Conservation (phyloP, 2,113 vertebrate genomes). For the Clarias macrocephalus region DNA sequence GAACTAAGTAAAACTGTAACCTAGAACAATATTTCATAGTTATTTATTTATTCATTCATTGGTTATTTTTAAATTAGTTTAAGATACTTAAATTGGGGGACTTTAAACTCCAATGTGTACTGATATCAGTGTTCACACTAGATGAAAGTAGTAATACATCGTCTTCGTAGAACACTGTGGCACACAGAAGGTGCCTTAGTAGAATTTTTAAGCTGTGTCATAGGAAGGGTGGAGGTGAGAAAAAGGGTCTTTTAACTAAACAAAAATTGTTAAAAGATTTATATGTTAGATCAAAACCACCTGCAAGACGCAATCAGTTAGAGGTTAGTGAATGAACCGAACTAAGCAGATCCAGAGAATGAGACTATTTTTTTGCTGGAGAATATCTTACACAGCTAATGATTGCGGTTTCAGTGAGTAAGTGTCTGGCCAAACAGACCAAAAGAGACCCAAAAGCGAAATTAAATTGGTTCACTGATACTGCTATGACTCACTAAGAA, state of each 20-base stretch:
- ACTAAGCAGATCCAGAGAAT: neutral
- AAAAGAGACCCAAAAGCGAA: slow-evolving; percentile 2
- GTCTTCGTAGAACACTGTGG: neutral
- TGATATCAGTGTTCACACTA: neutral
- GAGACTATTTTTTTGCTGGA: neutral
- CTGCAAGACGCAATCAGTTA: slow-evolving; percentile 17
- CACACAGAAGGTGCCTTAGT: neutral
- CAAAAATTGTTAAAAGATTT: neutral
- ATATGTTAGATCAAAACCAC: slow-evolving; percentile 1
- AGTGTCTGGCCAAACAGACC: slow-evolving; percentile 30
- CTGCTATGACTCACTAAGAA: slow-evolving; percentile 33
- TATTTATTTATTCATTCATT: neutral
- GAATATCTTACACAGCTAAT: neutral
- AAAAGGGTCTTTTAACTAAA: neutral
- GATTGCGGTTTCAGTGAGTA: slow-evolving; percentile 19
- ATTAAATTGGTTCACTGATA: slow-evolving; percentile 29
- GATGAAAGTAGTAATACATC: neutral
- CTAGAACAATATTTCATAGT: neutral
- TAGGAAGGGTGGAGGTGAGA: neutral
- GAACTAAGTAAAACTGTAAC: neutral
- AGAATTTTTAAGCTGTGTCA: neutral
- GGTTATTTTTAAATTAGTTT: neutral
- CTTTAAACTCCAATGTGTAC: neutral
- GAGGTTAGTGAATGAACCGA: slow-evolving; percentile 17
- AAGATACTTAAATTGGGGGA: neutral